Conservation (phyloP, 2,113 vertebrate species). For the Carettochelys insculpta region DNA sequence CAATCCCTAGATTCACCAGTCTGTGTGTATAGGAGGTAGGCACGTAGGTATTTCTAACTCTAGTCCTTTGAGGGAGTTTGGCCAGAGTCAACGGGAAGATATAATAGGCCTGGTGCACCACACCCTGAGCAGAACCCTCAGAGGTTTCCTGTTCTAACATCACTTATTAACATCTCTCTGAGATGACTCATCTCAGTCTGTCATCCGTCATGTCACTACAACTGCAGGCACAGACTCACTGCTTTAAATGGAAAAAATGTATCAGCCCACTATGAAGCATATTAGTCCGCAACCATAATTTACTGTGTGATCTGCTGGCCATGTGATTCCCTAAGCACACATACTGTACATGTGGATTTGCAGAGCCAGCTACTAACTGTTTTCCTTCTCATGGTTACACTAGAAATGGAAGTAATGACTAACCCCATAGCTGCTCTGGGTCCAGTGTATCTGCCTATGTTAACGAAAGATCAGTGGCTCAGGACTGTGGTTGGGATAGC, state of each 20-base stretch:
- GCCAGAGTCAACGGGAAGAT: neutral
- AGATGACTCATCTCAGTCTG: conserved; percentile 8
- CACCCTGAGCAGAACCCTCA: neutral
- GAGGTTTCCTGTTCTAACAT: conserved; percentile 16
- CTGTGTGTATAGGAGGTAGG: neutral
- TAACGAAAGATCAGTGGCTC: neutral
- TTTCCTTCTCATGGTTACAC: neutral
- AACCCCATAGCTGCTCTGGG: rapidly evolving
- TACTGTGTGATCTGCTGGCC: neutral
- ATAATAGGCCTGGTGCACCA: neutral
- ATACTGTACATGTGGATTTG: neutral
- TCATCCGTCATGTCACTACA: neutral
- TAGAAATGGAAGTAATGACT: neutral
- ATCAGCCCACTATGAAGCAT: neutral
- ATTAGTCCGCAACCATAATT: neutral
- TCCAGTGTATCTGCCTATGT: neutral
- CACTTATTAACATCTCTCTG: neutral
- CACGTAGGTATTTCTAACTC: neutral
- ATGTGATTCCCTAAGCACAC: neutral
- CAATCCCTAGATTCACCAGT: neutral
- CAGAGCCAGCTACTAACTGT: neutral
- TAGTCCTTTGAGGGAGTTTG: neutral
- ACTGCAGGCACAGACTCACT: neutral
- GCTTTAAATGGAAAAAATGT: neutral
- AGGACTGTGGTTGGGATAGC: neutral